Conservation (phyloP, 2,113 vertebrate species). For the Gambusia affinis region DNA sequence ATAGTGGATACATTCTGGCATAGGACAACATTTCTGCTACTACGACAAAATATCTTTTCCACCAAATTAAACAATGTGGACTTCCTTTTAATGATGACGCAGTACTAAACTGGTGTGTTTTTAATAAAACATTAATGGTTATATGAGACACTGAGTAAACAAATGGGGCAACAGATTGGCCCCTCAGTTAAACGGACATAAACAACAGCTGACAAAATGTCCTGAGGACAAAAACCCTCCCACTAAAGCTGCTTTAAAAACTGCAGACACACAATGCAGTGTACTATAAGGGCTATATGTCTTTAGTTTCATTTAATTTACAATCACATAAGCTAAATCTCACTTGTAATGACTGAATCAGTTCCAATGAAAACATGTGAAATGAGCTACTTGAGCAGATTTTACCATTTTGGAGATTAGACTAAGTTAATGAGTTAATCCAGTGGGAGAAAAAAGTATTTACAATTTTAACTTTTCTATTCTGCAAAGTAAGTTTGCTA, state of each 20-base stretch:
- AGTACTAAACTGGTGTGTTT: neutral
- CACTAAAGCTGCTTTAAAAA: neutral
- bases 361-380: slow-evolving; percentile 1
- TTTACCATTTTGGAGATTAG: neutral
- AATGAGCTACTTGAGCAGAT: no score
- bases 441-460: slow-evolving; percentile 16
- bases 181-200: slow-evolving; percentile 52
- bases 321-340: neutral
- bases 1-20: no score
- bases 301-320: neutral
- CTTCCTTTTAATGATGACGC: neutral
- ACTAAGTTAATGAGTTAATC: slow-evolving; percentile 12
- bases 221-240: slow-evolving; percentile 26
- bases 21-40: no score
- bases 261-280: neutral
- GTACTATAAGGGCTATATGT: neutral
- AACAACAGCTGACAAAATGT: slow-evolving; percentile 50
- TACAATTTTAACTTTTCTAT: no score
- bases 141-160: slow-evolving; percentile 11
- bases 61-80: neutral
- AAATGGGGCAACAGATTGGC: slow-evolving; percentile 38
- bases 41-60: no score
- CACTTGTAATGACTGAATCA: neutral
- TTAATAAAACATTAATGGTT: neutral
- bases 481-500: neutral